Base-by-base conservation (phyloP, 2,888 invertebrate genomes). In the Melitaea athalia region DNA sequence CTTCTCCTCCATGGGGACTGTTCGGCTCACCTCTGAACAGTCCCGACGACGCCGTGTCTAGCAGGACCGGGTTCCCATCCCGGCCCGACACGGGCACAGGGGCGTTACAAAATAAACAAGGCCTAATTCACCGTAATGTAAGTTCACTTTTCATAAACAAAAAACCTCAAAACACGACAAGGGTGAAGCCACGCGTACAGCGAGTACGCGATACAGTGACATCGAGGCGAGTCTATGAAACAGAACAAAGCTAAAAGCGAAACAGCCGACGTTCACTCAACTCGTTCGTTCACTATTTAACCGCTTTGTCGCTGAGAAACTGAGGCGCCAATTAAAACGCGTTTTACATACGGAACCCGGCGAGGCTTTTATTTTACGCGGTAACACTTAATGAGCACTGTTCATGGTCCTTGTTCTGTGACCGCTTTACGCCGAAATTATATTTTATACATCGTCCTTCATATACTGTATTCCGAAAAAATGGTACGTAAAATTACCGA, bases 171-270 rank as follows among this genome's bases (percentile, higher is more conserved):
- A 55, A 33, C 7, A 14, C n/a, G 33, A 55, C 24, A n/a, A n/a
- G n/a, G 31, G n/a, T 12, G 52, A 10, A 52, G 52, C 33, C 33
- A 14, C 53, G 31, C 14, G 53, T 33, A 33, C 12, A 17, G 17
- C 17, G 10, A 55, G 53, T 55, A 55, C 33, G n/a, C 12, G 33
- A 33, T 17, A 55, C 33, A 55, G 6, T 55, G 53, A 33, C 33
- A 49, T 49, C 47, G 7, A 55, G 11, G 52, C 24, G 17, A 52
- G 53, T 55, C 53, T 55, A 33, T 55, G 53, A 33, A 55, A 52
- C 33, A 55, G 53, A 55, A 55, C 53, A 55, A 55, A 55, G 53
- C 53, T 55, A 55, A 55, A 55, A 55, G 53, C 53, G 53, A 55
- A 55, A 55, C 12, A 33, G 14, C 53, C 33, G 33, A 55, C 53